Percentiles rank a stretch among this genome's conserved stretches.
Conservation (phyloP, 1,140 invertebrate genomes). For the Lucilia cuprina region DNA sequence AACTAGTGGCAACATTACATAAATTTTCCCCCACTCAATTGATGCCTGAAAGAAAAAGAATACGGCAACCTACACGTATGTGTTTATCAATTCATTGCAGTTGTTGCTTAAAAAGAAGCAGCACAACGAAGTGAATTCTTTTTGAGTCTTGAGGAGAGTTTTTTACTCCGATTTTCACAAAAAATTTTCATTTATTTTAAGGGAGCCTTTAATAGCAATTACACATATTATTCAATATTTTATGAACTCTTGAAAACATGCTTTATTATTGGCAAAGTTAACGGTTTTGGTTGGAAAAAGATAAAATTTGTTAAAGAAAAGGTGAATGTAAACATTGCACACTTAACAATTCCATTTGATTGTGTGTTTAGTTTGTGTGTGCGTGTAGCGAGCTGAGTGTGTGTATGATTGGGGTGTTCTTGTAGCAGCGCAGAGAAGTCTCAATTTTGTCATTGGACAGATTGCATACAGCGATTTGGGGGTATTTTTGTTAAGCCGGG, state of each 20-base stretch:
- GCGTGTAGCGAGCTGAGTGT: conserved; percentile 6
- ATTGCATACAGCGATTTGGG: background rate
- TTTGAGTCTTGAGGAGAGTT: conserved; percentile 13
- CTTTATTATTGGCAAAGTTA: conserved; percentile 25
- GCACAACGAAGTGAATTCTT: conserved; percentile 9
- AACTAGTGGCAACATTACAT: too few relatives aligned
- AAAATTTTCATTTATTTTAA: conserved; percentile 4
- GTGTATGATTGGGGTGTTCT: conserved; percentile 22
- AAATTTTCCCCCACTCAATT: too few relatives aligned
- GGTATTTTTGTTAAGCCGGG: background rate
- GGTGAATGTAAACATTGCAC: conserved; percentile 31
- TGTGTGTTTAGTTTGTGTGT: conserved; percentile 2
- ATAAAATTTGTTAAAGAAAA: background rate
- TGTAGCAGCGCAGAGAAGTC: conserved; percentile 16
- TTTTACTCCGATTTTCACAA: conserved; percentile 18
- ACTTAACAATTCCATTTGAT: conserved; percentile 19
- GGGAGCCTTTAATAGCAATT: background rate
- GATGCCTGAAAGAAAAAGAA: too few relatives aligned
- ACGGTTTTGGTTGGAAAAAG: background rate
- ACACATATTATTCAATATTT: conserved; percentile 22
- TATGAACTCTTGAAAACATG: conserved; percentile 1
- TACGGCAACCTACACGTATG: background rate
- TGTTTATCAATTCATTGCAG: background rate
- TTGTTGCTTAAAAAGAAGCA: conserved; percentile 2
- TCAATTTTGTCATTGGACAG: background rate